A percentile compares a stretch with the other conserved stretches of the same genome.
phyloP scores from a whole-genome alignment of 2,113 vertebrate species.

The Trochalopteron elliotii region DNA sequence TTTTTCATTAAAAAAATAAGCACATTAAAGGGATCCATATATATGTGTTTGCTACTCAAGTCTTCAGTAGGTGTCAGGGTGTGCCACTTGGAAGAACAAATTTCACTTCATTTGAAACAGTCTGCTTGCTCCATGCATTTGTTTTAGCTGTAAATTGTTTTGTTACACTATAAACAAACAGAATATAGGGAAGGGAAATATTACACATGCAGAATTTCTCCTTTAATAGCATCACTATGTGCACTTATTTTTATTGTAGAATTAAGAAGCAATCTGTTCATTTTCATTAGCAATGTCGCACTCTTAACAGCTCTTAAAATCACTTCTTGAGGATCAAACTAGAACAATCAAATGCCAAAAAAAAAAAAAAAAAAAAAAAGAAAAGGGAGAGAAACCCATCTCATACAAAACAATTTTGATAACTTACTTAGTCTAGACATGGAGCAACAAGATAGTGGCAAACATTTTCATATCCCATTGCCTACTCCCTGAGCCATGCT shows the following conservation, averaged over 20 bases:
- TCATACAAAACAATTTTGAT: not conserved
- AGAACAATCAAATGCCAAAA: not conserved
- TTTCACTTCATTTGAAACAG: not conserved
- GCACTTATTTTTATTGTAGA: not conserved
- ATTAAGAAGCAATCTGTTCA: not conserved
- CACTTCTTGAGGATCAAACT: not conserved
- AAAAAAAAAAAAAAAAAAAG: not conserved
- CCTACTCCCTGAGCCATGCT: not conserved
- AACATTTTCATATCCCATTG: not conserved
- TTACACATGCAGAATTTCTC: not conserved
- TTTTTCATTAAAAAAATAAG: constrained; percentile 13
- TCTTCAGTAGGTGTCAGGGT: not conserved
- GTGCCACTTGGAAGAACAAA: not conserved
- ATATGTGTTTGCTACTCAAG: not conserved
- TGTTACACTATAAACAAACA: not conserved
- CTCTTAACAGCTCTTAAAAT: not conserved
- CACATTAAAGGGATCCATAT: not conserved
- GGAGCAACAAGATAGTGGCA: not conserved
- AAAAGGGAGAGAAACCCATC: not conserved
- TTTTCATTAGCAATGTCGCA: not conserved
- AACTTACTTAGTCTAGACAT: not conserved
- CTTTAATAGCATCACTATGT: not conserved
- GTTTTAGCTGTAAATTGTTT: not conserved
- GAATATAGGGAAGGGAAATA: constrained; percentile 4
- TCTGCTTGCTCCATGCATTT: not conserved